Conservation (phyloP, 2,888 invertebrate genomes). For the Glyphotaelius pellucidus region DNA sequence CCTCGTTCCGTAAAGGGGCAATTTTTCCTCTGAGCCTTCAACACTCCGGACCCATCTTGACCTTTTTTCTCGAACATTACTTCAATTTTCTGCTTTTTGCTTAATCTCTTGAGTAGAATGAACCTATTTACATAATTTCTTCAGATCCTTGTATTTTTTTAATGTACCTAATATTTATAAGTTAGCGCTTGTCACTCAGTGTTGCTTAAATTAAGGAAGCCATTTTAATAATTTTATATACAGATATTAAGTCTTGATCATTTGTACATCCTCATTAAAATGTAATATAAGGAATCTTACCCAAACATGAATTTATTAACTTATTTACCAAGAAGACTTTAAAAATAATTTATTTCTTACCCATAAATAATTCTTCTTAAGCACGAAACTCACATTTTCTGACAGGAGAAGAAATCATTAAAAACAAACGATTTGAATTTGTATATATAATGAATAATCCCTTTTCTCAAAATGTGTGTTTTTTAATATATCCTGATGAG, state of each 20-base stretch:
- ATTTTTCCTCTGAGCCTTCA: slow-evolving; percentile 27
- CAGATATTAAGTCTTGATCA: neutral
- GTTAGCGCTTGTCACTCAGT: neutral
- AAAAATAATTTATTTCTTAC: no score
- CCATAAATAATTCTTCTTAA: no score
- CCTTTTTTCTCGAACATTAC: slow-evolving; percentile 20
- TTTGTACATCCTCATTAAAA: neutral
- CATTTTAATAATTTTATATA: neutral
- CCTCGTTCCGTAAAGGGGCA: slow-evolving; percentile 37
- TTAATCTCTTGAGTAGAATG: slow-evolving; percentile 2
- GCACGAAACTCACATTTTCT: neutral
- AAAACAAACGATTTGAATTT: neutral
- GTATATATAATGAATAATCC: no score
- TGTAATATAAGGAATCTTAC: neutral
- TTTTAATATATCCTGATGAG: neutral
- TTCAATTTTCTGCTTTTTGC: slow-evolving; percentile 11
- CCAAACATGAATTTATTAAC: no score
- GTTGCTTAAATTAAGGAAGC: neutral
- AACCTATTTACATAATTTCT: neutral
- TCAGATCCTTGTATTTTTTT: neutral
- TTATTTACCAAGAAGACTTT: no score
- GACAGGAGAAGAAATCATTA: neutral
- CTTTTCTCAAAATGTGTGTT: neutral
- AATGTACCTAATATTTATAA: neutral
- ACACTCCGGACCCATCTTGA: neutral